A percentile compares a stretch with the other conserved stretches of the same genome.
Evolutionary conservation across 2,797 vertebrate genomes (phyloP).

Genomic region (Petrocephalus sullivani): DNA sequence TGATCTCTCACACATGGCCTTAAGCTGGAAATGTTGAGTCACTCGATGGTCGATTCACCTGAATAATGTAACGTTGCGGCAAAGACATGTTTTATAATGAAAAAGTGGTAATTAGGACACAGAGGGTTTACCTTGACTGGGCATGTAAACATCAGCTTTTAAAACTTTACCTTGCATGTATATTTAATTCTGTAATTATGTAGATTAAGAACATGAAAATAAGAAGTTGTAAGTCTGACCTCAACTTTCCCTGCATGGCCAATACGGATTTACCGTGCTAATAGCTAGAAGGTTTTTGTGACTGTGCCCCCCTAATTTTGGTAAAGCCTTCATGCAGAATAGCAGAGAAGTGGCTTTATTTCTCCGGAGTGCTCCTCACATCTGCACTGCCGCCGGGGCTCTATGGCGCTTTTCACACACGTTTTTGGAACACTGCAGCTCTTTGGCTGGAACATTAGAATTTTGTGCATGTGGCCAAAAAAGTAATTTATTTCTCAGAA

Average conservation of each 20-base stretch:
- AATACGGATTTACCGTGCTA: background rate
- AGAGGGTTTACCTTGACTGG: background rate
- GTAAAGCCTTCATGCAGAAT: background rate
- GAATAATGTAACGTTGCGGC: background rate
- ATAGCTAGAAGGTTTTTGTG: background rate
- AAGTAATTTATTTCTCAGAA: background rate
- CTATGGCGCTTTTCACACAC: background rate
- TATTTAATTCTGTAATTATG: slow-evolving; percentile 1
- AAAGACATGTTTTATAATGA: background rate
- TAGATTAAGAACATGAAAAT: background rate
- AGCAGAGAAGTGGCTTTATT: background rate
- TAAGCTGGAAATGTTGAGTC: background rate
- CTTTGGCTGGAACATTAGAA: background rate
- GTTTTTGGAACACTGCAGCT: background rate
- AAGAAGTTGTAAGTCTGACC: background rate
- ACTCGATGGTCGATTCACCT: background rate
- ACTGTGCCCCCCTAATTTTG: background rate
- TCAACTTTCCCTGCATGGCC: background rate
- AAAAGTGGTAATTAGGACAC: background rate
- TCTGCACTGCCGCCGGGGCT: background rate
- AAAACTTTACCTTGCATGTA: background rate
- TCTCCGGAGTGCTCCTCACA: background rate
- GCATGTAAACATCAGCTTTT: background rate
- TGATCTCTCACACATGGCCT: background rate
- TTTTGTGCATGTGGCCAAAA: background rate